phyloP scores from a whole-genome alignment of 2,113 vertebrate species.

The Heptranchias perlo region DNA sequence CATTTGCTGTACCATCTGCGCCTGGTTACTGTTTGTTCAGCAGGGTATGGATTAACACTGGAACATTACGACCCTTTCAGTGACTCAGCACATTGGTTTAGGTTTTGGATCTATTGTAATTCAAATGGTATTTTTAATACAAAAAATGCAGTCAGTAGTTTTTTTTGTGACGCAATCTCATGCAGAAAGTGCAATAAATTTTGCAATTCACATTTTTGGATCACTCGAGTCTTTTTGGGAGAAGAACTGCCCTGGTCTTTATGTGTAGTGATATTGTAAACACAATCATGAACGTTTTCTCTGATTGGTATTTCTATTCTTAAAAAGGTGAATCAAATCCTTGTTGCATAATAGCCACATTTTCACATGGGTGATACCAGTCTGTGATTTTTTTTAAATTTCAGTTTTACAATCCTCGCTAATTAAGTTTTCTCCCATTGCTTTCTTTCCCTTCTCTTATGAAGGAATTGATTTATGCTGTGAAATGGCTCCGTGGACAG shows the following conservation, averaged over 20 bases:
- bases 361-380: too few relatives aligned
- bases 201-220: neutral
- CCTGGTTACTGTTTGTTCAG: neutral
- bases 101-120: neutral
- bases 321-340: neutral
- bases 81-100: conserved; percentile 12
- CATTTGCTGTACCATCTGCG: neutral
- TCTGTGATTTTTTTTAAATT: too few relatives aligned
- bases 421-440: too few relatives aligned
- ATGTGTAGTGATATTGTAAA: neutral
- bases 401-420: too few relatives aligned
- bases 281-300: neutral
- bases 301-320: neutral
- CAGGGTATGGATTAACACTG: neutral
- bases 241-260: neutral
- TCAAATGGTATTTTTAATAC: neutral
- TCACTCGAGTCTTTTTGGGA: neutral
- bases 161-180: neutral
- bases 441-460: too few relatives aligned
- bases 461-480: too few relatives aligned
- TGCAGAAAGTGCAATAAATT: neutral
- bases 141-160: neutral
- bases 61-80: neutral
- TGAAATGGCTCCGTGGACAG: too few relatives aligned
- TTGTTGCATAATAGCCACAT: too few relatives aligned